These are phyloP conservation scores for Eupithecia centaureata DNA, from an alignment of 2,888 invertebrate genomes.

Conservation along the genomic window DNA sequence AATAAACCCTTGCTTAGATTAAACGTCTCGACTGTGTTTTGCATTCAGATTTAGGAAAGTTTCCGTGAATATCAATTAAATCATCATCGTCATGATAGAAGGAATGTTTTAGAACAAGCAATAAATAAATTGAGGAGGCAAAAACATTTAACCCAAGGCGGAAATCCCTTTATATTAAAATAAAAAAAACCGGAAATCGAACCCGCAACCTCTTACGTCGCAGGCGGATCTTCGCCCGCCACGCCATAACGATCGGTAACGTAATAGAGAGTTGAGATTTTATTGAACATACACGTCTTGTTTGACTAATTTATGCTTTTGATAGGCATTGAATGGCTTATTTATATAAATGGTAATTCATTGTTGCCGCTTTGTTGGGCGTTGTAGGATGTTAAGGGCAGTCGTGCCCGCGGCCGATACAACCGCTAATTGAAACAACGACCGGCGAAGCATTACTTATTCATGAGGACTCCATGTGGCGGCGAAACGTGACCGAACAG, in stretches of 20 bases:
- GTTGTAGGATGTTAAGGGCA: slow-evolving; percentile 56
- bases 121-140: too few species aligned
- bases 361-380: slow-evolving; percentile 43
- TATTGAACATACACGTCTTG: neutral
- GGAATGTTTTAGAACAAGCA: too few species aligned
- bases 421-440: slow-evolving; percentile 84
- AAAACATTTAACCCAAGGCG: too few species aligned
- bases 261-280: neutral
- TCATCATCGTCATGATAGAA: too few species aligned
- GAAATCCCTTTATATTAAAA: too few species aligned
- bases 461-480: slow-evolving; percentile 83
- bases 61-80: neutral
- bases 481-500: slow-evolving; percentile 78
- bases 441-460: slow-evolving; percentile 81
- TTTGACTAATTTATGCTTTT: slow-evolving; percentile 2
- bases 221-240: too few species aligned
- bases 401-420: slow-evolving; percentile 73
- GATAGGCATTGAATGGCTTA: slow-evolving; percentile 24
- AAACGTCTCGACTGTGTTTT: slow-evolving; percentile 10
- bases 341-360: slow-evolving; percentile 50
- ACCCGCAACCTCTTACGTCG: too few species aligned
- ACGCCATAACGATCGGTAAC: too few species aligned
- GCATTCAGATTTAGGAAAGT: slow-evolving; percentile 34
- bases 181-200: too few species aligned
- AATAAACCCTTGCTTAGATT: slow-evolving; percentile 25